Evolutionary conservation across 2,888 invertebrate species (phyloP).

Genomic region (Meta bourneti): DNA sequence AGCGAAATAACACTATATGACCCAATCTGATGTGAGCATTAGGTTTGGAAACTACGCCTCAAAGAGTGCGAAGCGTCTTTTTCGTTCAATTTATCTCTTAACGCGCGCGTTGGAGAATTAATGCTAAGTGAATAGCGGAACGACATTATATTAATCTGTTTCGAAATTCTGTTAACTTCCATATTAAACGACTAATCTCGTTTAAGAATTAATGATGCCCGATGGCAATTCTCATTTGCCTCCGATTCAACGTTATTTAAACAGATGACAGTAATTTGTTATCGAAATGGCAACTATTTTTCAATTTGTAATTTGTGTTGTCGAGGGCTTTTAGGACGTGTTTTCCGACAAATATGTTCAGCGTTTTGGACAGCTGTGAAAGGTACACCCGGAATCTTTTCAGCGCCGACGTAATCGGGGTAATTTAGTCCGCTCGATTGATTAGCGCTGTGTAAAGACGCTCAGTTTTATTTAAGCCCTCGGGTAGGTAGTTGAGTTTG

Average conservation of each 20-base stretch:
- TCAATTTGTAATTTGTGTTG: slow-evolving; percentile 24
- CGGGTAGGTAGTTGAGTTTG: slow-evolving; percentile 12
- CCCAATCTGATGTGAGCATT: no score
- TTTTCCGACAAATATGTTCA: slow-evolving; percentile 13
- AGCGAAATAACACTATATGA: no score
- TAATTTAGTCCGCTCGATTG: no score
- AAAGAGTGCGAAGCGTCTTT: no score
- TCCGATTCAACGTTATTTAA: slow-evolving; percentile 43
- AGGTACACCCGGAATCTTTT: background rate
- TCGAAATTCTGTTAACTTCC: slow-evolving; percentile 47
- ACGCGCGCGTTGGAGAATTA: slow-evolving; percentile 4
- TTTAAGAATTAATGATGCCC: slow-evolving; percentile 51
- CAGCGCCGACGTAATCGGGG: no score
- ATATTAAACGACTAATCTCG: slow-evolving; percentile 42
- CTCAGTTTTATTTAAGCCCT: no score
- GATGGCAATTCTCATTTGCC: slow-evolving; percentile 35
- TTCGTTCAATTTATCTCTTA: no score
- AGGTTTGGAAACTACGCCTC: no score
- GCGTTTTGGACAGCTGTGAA: slow-evolving; percentile 9
- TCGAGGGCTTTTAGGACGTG: slow-evolving; percentile 17
- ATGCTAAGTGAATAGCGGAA: slow-evolving; percentile 38
- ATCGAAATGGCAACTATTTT: slow-evolving; percentile 39
- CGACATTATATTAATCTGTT: slow-evolving; percentile 39
- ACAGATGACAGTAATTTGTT: slow-evolving; percentile 43
- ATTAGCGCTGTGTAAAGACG: no score